Percentiles rank a stretch among this genome's conserved stretches.
Evolutionary conservation across 2,113 vertebrate species (phyloP).

Genomic region (Pachyramphus minor): DNA sequence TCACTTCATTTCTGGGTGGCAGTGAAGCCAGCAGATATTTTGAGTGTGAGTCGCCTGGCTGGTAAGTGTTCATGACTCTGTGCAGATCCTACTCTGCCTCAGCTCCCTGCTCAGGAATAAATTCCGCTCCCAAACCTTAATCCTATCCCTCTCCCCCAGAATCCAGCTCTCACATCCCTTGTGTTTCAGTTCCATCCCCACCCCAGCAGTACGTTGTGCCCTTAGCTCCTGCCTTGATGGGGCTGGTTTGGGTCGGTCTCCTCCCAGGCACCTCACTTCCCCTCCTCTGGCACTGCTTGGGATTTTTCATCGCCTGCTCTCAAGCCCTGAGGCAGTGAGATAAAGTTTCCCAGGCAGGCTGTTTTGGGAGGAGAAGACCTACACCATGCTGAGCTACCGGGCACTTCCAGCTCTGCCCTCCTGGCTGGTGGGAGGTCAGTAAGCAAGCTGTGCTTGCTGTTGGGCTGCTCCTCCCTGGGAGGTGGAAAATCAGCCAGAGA

Average conservation of each 20-base stretch:
- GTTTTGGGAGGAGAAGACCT: conserved; percentile 28
- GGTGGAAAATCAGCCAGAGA: background rate
- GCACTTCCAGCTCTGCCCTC: conserved; percentile 26
- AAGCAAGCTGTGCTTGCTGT: background rate
- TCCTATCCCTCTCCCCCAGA: background rate
- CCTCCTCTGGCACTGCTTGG: background rate
- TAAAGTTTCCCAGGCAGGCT: conserved; percentile 38
- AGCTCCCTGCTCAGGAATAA: conserved; percentile 34
- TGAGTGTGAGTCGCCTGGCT: background rate
- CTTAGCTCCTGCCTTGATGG: background rate
- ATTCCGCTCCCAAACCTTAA: conserved; percentile 20
- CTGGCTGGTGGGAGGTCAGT: background rate
- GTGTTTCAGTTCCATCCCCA: background rate
- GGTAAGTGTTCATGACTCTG: background rate
- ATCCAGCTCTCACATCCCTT: background rate
- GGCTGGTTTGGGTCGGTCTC: background rate
- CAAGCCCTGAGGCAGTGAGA: conserved; percentile 5
- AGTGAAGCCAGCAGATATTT: conserved; percentile 1
- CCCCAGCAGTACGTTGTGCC: background rate
- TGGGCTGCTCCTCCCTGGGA: conserved; percentile 10
- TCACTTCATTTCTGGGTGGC: background rate
- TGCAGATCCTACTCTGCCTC: background rate
- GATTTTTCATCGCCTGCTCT: background rate
- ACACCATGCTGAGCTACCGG: conserved; percentile 2
- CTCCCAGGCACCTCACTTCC: background rate